Percentiles rank a stretch among this genome's conserved stretches.
Conservation (phyloP, 2,797 vertebrate species). For the Leuciscus waleckii region DNA sequence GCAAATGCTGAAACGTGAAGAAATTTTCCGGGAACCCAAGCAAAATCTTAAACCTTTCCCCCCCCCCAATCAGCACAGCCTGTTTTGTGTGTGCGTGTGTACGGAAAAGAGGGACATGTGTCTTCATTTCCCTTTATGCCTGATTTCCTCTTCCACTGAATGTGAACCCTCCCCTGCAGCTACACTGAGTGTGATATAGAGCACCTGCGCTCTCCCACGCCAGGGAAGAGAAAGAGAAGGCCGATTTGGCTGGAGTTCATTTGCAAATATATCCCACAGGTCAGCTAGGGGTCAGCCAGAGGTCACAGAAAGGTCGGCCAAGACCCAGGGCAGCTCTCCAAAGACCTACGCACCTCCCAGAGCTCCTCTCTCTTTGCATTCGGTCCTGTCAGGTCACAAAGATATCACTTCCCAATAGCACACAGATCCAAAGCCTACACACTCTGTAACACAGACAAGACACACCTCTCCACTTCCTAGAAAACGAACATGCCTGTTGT, state of each 20-base stretch:
- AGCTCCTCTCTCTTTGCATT: background rate
- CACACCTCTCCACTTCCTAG: background rate
- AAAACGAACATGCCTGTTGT: background rate
- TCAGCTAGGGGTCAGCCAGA: constrained; percentile 15
- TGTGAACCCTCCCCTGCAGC: constrained; percentile 13
- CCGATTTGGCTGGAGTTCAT: background rate
- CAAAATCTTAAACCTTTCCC: too few species aligned
- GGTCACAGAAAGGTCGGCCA: constrained; percentile 11
- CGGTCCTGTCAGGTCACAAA: constrained; percentile 15
- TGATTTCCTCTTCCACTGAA: constrained; percentile 41
- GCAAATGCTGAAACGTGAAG: background rate
- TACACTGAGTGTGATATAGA: background rate
- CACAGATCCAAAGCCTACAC: background rate
- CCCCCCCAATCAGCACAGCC: background rate
- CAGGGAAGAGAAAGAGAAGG: constrained; percentile 2
- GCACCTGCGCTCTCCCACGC: constrained; percentile 27
- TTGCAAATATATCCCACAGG: background rate
- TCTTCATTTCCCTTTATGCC: constrained; percentile 41
- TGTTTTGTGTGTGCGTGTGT: background rate
- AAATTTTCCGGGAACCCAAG: too few species aligned
- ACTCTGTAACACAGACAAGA: background rate
- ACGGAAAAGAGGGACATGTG: constrained; percentile 12
- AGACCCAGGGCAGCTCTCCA: constrained; percentile 30
- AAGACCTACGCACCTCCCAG: background rate
- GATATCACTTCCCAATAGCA: constrained; percentile 3